These are phyloP conservation scores for Pelvicachromis taeniatus DNA, from an alignment of 2,113 vertebrate species.

Conservation along the genomic window DNA sequence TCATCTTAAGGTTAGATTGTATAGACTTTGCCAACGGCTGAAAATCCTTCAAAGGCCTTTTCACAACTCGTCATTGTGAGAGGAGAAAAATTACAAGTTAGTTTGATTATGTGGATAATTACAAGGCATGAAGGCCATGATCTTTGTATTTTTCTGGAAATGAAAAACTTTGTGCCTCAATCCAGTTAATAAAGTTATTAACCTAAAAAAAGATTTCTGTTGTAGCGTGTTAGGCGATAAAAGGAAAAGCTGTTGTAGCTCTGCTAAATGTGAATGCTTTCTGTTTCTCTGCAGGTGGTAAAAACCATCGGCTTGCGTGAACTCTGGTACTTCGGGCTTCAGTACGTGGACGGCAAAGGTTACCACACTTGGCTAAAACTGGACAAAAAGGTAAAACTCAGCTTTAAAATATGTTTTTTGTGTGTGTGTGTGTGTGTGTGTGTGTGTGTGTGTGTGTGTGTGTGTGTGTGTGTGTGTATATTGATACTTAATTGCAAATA, in stretches of 20 bases:
- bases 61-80: neutral
- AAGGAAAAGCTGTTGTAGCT: neutral
- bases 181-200: neutral
- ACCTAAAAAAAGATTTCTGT: neutral
- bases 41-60: neutral
- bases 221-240: neutral
- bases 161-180: neutral
- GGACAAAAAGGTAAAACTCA: slow-evolving; percentile 88
- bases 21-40: neutral
- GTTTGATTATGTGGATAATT: neutral
- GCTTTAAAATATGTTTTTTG: neutral
- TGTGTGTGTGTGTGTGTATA: neutral
- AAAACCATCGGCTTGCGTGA: slow-evolving; percentile 94
- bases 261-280: neutral
- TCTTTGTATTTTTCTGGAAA: neutral
- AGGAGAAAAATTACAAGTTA: neutral
- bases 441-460: neutral
- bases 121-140: neutral
- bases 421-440: neutral
- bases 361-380: slow-evolving; percentile 94
- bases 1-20: neutral
- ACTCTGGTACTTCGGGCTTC: slow-evolving; percentile 97
- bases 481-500: neutral
- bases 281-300: slow-evolving; percentile 80
- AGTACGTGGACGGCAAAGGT: slow-evolving; percentile 88